Evolutionary conservation across 1,140 invertebrate genomes (phyloP).

Genomic region (Chelonus insularis): DNA sequence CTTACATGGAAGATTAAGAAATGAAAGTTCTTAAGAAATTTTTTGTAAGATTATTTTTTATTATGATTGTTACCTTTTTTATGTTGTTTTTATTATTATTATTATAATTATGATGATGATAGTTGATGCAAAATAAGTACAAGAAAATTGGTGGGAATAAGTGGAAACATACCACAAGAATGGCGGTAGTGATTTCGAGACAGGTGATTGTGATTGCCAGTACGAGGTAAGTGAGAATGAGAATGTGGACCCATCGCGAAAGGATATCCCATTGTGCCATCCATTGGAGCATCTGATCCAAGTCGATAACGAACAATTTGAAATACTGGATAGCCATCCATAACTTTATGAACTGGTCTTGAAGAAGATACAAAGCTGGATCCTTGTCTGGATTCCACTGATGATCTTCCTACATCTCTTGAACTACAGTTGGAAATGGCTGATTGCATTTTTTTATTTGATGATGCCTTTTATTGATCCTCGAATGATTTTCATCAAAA

Average conservation of each 20-base stretch:
- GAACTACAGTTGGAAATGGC: not conserved
- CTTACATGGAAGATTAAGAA: not conserved
- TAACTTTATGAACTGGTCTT: constrained; percentile 32
- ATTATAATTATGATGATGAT: not conserved
- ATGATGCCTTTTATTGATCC: not conserved
- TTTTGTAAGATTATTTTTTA: not conserved
- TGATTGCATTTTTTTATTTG: not conserved
- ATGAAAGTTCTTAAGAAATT: not conserved
- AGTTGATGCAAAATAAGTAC: not conserved
- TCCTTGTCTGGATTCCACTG: not conserved
- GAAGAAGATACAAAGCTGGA: not conserved
- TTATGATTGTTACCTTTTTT: too few species aligned
- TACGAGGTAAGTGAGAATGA: constrained; percentile 51
- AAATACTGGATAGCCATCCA: constrained; percentile 56
- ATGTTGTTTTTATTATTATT: not conserved
- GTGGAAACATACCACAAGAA: constrained; percentile 45
- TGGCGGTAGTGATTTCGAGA: constrained; percentile 52
- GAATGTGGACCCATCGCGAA: constrained; percentile 49
- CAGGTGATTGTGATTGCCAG: constrained; percentile 47
- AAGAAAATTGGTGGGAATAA: constrained; percentile 8
- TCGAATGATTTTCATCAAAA: not conserved
- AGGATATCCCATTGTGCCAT: constrained; percentile 49
- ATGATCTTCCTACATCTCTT: not conserved
- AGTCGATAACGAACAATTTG: constrained; percentile 55
- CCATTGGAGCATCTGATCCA: constrained; percentile 45